phyloP scores from a whole-genome alignment of 2,888 invertebrate genomes.

The Melanchra persicariae region DNA sequence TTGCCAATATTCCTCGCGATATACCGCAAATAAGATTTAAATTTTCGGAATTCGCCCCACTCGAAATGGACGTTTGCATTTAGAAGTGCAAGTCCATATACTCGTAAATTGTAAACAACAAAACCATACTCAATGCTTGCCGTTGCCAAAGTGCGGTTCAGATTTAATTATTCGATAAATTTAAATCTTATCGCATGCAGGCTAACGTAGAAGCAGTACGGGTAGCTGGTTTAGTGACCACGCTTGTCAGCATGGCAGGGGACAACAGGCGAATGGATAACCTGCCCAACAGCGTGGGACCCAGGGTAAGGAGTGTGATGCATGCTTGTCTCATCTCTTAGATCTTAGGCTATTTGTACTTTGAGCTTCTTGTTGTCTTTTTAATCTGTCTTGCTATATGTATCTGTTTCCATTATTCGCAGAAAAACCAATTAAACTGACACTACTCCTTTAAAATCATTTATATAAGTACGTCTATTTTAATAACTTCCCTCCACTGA shows the following conservation, averaged over 20 bases:
- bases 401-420: constrained; percentile 1
- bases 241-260: constrained; percentile 95
- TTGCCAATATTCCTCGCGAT: constrained; percentile 81
- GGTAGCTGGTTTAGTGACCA: constrained; percentile 95
- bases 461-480: constrained; percentile 22
- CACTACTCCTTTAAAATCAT: background rate
- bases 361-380: constrained; percentile 25
- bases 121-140: constrained; percentile 59
- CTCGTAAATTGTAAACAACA: constrained; percentile 64
- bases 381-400: constrained; percentile 29
- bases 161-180: constrained; percentile 82
- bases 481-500: constrained; percentile 12
- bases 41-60: constrained; percentile 79
- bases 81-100: constrained; percentile 67
- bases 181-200: constrained; percentile 90
- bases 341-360: constrained; percentile 35
- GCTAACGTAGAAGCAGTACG: constrained; percentile 96
- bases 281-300: constrained; percentile 89
- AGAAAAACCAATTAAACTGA: constrained; percentile 1
- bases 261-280: constrained; percentile 90
- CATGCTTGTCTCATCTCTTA: constrained; percentile 69
- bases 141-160: constrained; percentile 66
- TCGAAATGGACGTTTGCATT: constrained; percentile 71
- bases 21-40: constrained; percentile 88
- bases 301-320: constrained; percentile 84